These are phyloP conservation scores for Scaptodrosophila latifasciaeformis DNA, from an alignment of 2,888 invertebrate genomes.

Conservation along the genomic window DNA sequence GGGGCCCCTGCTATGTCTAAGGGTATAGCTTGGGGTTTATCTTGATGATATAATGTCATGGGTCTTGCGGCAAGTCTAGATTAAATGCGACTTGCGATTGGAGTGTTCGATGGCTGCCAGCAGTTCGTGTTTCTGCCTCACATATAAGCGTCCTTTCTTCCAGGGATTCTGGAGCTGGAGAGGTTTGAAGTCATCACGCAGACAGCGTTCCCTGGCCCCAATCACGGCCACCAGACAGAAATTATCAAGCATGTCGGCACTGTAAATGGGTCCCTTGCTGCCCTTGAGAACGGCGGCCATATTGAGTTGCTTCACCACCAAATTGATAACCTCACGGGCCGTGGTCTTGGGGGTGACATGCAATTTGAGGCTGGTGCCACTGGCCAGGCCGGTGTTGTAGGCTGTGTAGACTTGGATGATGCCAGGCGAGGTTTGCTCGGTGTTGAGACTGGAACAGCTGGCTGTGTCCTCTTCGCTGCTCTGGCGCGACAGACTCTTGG, in stretches of 20 bases:
- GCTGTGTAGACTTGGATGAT: conserved; percentile 92
- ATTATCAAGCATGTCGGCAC: conserved; percentile 87
- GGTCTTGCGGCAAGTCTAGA: conserved; percentile 55
- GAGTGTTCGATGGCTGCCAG: conserved; percentile 92
- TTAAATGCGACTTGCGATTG: conserved; percentile 82
- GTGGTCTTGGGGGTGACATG: conserved; percentile 95
- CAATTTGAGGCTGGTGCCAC: conserved; percentile 93
- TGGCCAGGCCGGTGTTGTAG: conserved; percentile 94
- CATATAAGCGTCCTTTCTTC: conserved; percentile 94
- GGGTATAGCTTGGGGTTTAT: no score
- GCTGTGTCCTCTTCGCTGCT: conserved; percentile 69
- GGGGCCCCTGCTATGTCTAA: no score
- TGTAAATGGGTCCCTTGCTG: conserved; percentile 89
- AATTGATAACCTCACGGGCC: conserved; percentile 94
- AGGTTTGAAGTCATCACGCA: conserved; percentile 95
- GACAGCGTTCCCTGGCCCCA: conserved; percentile 93
- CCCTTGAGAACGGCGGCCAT: conserved; percentile 92
- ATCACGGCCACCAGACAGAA: conserved; percentile 97
- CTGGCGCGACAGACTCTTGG: conserved; percentile 60
- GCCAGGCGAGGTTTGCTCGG: conserved; percentile 58
- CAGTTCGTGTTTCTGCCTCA: conserved; percentile 92
- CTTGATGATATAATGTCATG: no score
- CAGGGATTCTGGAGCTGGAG: conserved; percentile 96
- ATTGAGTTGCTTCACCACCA: conserved; percentile 96
- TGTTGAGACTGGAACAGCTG: conserved; percentile 57